phyloP scores from a whole-genome alignment of 2,113 vertebrate genomes.

The Bambusicola thoracicus region DNA sequence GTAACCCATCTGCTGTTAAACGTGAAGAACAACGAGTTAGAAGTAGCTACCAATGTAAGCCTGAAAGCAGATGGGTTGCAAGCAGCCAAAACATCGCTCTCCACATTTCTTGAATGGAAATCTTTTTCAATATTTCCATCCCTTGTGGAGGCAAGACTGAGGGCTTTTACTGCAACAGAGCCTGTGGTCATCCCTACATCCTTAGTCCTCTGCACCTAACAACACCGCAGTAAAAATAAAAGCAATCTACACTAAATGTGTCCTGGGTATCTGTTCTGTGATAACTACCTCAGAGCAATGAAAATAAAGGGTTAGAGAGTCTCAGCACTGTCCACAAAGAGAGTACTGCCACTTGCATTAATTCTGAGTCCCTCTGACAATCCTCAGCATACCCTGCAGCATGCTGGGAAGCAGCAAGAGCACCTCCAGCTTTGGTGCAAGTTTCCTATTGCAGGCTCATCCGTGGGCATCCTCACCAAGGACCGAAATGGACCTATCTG shows the following conservation, averaged over 20 bases:
- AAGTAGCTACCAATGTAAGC: neutral
- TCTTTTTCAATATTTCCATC: rapidly evolving
- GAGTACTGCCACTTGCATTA: neutral
- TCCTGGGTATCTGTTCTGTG: neutral
- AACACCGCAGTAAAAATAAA: neutral
- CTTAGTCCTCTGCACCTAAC: neutral
- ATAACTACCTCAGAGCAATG: neutral
- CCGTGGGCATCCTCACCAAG: neutral
- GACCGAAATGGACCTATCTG: neutral
- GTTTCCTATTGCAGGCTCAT: neutral
- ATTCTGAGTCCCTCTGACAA: neutral
- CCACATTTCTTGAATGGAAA: rapidly evolving
- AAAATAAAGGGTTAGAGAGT: constrained; percentile 51
- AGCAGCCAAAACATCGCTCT: neutral
- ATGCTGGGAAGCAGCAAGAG: neutral
- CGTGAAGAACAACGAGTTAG: neutral
- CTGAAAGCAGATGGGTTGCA: neutral
- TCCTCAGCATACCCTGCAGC: neutral
- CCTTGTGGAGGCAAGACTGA: neutral
- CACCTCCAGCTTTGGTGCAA: neutral
- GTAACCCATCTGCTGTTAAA: neutral
- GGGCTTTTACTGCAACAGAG: neutral
- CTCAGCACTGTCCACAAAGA: constrained; percentile 18
- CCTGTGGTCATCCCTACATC: neutral
- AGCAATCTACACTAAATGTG: constrained; percentile 4